Conservation (phyloP, 2,113 vertebrate genomes). For the Calonectris borealis region DNA sequence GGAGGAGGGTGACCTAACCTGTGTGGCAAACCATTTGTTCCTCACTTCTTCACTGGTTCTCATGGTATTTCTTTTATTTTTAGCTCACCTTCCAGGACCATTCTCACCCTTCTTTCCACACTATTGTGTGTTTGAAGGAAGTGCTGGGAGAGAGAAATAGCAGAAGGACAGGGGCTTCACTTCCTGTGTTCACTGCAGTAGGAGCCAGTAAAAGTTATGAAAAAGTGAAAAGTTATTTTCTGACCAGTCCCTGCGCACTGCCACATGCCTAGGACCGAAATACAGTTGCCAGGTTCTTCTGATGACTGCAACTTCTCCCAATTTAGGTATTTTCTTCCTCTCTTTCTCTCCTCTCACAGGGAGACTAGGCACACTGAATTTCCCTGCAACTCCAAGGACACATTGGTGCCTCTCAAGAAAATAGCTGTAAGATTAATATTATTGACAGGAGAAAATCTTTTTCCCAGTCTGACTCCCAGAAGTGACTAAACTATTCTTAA, state of each 20-base stretch:
- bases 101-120: neutral
- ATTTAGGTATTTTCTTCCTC: neutral
- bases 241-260: neutral
- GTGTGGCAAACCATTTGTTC: neutral
- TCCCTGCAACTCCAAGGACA: neutral
- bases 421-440: neutral
- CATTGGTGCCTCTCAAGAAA: neutral
- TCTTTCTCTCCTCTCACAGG: neutral
- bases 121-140: neutral
- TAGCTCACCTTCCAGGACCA: neutral
- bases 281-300: neutral
- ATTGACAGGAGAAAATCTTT: neutral
- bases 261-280: neutral
- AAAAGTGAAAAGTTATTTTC: neutral
- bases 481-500: neutral
- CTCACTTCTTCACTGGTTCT: neutral
- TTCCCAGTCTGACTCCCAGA: neutral
- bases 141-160: neutral
- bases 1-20: accelerated
- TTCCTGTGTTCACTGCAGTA: neutral
- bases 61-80: neutral
- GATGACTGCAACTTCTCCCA: neutral
- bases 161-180: neutral
- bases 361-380: neutral
- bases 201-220: neutral